Evolutionary conservation across 2,888 invertebrate species (phyloP).

Genomic region (Oscheius sp.): DNA sequence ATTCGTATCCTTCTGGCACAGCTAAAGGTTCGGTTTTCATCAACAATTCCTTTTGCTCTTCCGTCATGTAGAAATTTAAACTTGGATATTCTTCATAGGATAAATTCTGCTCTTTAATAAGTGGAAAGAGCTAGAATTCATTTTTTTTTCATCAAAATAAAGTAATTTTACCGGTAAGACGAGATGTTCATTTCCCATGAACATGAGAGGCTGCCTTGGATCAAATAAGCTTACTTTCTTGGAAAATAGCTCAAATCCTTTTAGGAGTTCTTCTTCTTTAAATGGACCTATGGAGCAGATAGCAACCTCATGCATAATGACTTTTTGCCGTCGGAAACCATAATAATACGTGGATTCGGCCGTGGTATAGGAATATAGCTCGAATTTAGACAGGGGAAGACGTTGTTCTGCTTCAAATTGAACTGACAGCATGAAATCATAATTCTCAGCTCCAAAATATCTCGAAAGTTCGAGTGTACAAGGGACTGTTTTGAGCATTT

Average conservation of each 20-base stretch:
- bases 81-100: not conserved
- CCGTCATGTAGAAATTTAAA: conserved; percentile 1
- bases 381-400: not conserved
- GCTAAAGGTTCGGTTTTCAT: not conserved
- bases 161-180: not conserved
- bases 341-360: not conserved
- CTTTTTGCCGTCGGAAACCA: not conserved
- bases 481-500: not conserved
- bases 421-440: not conserved
- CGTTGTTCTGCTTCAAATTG: conserved; percentile 7
- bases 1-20: conserved; percentile 14
- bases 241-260: not conserved
- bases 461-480: not conserved
- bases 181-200: not conserved
- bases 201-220: not conserved
- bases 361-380: not conserved
- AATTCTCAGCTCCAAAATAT: not conserved
- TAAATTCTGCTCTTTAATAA: not conserved
- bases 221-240: not conserved
- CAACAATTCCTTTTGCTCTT: conserved; percentile 1
- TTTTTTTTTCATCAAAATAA: not conserved
- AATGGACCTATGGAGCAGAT: not conserved
- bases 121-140: not conserved
- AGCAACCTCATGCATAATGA: not conserved
- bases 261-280: not conserved